Evolutionary conservation across 2,113 vertebrate genomes (phyloP), one percentile per base, ranked within the genome.

Genomic region (Pogonocichla stellata): DNA sequence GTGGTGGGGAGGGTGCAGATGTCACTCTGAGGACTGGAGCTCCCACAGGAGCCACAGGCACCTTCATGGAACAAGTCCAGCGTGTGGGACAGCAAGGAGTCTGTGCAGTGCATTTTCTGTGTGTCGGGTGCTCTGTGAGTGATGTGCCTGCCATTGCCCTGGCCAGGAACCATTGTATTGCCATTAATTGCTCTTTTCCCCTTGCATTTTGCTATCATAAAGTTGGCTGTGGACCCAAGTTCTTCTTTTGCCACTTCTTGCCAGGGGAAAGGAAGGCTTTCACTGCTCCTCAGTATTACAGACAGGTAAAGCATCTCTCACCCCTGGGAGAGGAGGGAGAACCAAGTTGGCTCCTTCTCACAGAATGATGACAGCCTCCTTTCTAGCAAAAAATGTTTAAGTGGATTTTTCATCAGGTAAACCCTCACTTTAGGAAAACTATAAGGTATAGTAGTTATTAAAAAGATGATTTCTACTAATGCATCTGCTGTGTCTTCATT

Each of bases 391-490:
- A 88, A 93, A 29, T 34, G 43, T 54, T 45, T 33, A 74, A 90
- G 71, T 92, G 92, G 86, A 78, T 71, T 94, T 93, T 90, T 86
- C 83, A 75, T 86, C 69, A 66, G 60, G 82, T 82, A 88, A 96
- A 83, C 75, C 22, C 2, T 79, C 6, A 14, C 93, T 93, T 92
- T 78, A 84, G 80, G 92, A 93, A 92, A 90, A 84, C 51, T 56
- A 16, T 78, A 84, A 93, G 67, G 80, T 80, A 92, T 34, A 90
- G 82, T 48, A 80, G 60, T 92, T 96, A 94, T 88, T 93, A 93
- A 90, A 96, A 96, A 78, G 48, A 88, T 78, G 72, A 72, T 90
- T 90, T 94, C 96, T 93, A 71, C 95, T 96, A 96, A 96, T 88
- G 85, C 71, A 77, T 57, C 85, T 90, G 61, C 80, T 92, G 64